Evolutionary conservation across 2,888 invertebrate genomes (phyloP).

Genomic region (Catocala sponsa): DNA sequence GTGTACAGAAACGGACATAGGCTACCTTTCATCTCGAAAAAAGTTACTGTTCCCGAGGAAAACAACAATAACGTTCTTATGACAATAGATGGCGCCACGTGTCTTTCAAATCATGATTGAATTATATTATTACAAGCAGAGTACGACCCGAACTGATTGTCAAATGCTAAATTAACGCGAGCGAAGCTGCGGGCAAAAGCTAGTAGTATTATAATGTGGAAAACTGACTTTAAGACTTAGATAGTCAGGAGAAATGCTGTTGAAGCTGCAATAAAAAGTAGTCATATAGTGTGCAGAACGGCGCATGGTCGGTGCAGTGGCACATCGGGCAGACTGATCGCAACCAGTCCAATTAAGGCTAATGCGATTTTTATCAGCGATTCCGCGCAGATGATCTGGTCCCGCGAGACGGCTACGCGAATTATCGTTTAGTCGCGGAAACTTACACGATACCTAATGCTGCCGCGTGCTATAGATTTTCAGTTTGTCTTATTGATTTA

Average conservation of each 20-base stretch:
- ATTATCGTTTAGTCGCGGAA: slow-evolving; percentile 39
- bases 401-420: slow-evolving; percentile 34
- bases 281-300: slow-evolving; percentile 29
- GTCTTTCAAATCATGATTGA: too few species aligned
- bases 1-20: too few species aligned
- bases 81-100: too few species aligned
- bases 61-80: too few species aligned
- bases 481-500: neutral
- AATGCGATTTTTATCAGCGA: slow-evolving; percentile 64
- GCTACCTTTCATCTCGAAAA: too few species aligned
- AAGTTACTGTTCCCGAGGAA: too few species aligned
- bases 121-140: too few species aligned
- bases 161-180: too few species aligned
- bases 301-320: slow-evolving; percentile 20
- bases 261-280: slow-evolving; percentile 39
- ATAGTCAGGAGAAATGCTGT: slow-evolving; percentile 29
- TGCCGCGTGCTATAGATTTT: neutral
- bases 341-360: slow-evolving; percentile 54
- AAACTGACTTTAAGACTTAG: too few species aligned
- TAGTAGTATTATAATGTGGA: too few species aligned
- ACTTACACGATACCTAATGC: slow-evolving; percentile 30
- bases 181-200: too few species aligned
- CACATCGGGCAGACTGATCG: slow-evolving; percentile 44
- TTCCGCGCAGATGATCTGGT: slow-evolving; percentile 38
- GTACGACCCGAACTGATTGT: too few species aligned